Evolutionary conservation across 2,888 invertebrate species (phyloP), one percentile per base, ranked within the genome.

Genomic region (Acrobasis suavella): DNA sequence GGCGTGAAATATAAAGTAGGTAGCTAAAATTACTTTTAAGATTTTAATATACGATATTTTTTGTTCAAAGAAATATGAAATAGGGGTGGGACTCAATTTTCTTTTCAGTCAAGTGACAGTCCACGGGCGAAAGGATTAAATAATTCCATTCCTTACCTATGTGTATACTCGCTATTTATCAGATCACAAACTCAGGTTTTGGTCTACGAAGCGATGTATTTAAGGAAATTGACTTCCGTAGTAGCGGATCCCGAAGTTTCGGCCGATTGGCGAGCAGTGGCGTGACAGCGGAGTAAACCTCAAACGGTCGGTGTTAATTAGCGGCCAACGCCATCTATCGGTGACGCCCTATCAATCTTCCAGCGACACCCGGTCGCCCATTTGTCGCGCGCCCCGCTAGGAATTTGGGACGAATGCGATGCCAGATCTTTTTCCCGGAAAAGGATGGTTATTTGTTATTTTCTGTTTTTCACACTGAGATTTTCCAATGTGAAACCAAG

Each of bases 331-430:
- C 83, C 87, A 88, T 90, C 87, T 86, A 86, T 86, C 84, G 84
- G 85, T 77, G 82, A 86, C 87, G 87, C 82, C 73, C 82, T 81
- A 89, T 91, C 87, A 84, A 89, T 90, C 87, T 87, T 75, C 60
- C 67, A 67, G 76, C 70, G 81, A 75, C 79, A 76, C 78, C 76
- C 77, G 77, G 80, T 75, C 76, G 72, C 72, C 73, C 80, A 85
- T 87, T 86, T 87, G 84, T 87, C 83, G 78, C 72, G 72, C 61
- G 63, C 55, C 64, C 62, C 69, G 68, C 64, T 58, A 58, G 63
- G 64, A 66, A 66, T 66, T 62, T 50, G 38, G 52, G 52, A 58
- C 62, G 64, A 58, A 46, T 10, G 42, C 12, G 12, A 22, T 42
- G 42, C 56, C 56, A 56, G 56, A 56, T 56, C 17, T 56, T 46